Evolutionary conservation across 2,888 invertebrate species (phyloP).

Genomic region (Sthenelais limicola): DNA sequence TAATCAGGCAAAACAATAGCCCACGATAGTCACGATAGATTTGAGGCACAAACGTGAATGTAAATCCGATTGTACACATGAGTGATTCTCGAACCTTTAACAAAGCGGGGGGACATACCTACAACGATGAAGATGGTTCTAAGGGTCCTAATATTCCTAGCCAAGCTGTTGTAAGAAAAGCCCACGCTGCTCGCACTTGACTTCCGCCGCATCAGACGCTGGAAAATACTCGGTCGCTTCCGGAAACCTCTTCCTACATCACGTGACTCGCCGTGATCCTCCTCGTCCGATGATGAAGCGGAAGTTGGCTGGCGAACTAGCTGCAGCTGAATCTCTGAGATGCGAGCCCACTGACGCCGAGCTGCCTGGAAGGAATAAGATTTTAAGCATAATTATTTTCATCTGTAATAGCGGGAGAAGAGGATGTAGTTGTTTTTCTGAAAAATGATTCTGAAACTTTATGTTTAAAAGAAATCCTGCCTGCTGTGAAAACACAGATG

Average conservation of each 20-base stretch:
- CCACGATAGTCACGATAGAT: no score
- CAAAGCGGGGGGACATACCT: slow-evolving; percentile 46
- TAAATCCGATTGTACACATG: no score
- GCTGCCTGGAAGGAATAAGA: slow-evolving; percentile 46
- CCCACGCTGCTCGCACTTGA: slow-evolving; percentile 25
- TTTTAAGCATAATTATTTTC: background rate
- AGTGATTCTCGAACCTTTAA: background rate
- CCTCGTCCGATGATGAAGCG: slow-evolving; percentile 25
- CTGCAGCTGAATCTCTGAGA: slow-evolving; percentile 51
- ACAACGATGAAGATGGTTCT: slow-evolving; percentile 55
- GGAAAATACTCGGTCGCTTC: slow-evolving; percentile 40
- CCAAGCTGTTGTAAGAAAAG: slow-evolving; percentile 3
- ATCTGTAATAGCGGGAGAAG: no score
- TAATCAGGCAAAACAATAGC: no score
- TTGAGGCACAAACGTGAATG: no score
- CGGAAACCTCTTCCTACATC: slow-evolving; percentile 18
- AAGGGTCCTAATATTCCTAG: slow-evolving; percentile 50
- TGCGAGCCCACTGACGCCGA: slow-evolving; percentile 52
- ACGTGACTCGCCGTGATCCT: background rate
- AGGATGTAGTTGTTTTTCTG: no score
- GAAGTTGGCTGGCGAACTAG: slow-evolving; percentile 18
- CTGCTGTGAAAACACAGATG: no score
- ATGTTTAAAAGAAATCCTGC: no score
- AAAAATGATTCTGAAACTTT: no score
- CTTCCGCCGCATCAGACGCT: slow-evolving; percentile 22